Evolutionary conservation across 1,140 invertebrate species (phyloP), one percentile per base, ranked within the genome.

Genomic region (Eumaeus atala): DNA sequence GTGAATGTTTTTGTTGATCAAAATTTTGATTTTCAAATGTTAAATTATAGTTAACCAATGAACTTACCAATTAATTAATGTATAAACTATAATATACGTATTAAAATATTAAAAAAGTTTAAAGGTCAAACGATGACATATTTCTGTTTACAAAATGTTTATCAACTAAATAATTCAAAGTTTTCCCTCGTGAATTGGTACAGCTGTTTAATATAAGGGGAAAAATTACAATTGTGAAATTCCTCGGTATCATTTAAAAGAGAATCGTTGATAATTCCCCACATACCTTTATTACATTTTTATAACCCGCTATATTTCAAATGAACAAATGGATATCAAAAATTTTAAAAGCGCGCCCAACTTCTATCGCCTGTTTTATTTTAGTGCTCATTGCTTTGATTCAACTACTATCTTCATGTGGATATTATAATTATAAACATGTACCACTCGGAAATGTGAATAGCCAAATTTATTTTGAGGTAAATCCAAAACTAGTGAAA

Each of bases 311-410:
- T n/a, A n/a, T n/a, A 12, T 48, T 52, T 44, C 67, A 59, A 72
- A 82, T 82, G 78, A 59, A 68, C 58, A 79, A 76, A 72, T 72
- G 70, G 51, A 61, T 70, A 16, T 28, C 64, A 17, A 63, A 66
- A 61, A 37, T 77, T 21, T 56, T 74, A 11, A 70, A 74, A 48
- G 16, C 72, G 38, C 66, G 61, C 1, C 14, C 77, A 9, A 64
- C 56, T 42, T 72, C 58, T 10, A 61, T 44, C n/a, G 21, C 69
- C 9, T 56, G 49, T n/a, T 14, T 40, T 8, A 28, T 70, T 50
- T 47, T 83, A 35, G 63, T 62, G 34, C 48, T 76, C 2, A 60
- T 77, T 38, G 61, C 72, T 42, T 11, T 74, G 1, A 59, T 77
- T 37, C 69, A 73, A 49, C 69, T 83, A 7, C 69, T 81, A 33